Evolutionary conservation across 2,888 invertebrate genomes (phyloP).

Genomic region (Cephalotes varians): DNA sequence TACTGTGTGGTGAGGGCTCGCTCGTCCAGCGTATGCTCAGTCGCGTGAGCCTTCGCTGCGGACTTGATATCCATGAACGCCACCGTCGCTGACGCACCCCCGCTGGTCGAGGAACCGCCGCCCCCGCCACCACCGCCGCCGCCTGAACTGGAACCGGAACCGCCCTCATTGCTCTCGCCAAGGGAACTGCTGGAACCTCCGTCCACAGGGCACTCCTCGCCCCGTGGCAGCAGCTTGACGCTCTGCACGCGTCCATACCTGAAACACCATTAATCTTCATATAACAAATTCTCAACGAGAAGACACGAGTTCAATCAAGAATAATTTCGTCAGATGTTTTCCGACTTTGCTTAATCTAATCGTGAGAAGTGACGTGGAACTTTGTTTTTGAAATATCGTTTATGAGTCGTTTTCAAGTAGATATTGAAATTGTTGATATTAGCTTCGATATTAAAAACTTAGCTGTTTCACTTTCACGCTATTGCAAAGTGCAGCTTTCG

Average conservation of each 20-base stretch:
- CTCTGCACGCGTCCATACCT: slow-evolving; percentile 99
- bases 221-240: slow-evolving; percentile 94
- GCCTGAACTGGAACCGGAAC: slow-evolving; percentile 80
- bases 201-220: slow-evolving; percentile 86
- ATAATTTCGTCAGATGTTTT: neutral
- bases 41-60: slow-evolving; percentile 96
- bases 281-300: slow-evolving; percentile 8
- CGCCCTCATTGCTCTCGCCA: slow-evolving; percentile 85
- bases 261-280: slow-evolving; percentile 82
- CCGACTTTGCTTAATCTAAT: neutral
- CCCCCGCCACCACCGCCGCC: slow-evolving; percentile 82
- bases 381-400: neutral
- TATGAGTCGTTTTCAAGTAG: neutral
- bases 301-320: neutral
- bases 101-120: slow-evolving; percentile 87
- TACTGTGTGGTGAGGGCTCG: slow-evolving; percentile 95
- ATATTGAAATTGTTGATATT: neutral
- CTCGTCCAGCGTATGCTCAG: slow-evolving; percentile 95
- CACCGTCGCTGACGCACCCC: slow-evolving; percentile 94
- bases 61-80: slow-evolving; percentile 99
- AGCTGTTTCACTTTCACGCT: neutral
- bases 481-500: neutral
- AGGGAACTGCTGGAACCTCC: slow-evolving; percentile 86
- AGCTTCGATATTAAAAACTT: neutral
- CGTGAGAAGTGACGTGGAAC: neutral